Conservation (phyloP, 2,888 invertebrate species). For the Xylota segnis region DNA sequence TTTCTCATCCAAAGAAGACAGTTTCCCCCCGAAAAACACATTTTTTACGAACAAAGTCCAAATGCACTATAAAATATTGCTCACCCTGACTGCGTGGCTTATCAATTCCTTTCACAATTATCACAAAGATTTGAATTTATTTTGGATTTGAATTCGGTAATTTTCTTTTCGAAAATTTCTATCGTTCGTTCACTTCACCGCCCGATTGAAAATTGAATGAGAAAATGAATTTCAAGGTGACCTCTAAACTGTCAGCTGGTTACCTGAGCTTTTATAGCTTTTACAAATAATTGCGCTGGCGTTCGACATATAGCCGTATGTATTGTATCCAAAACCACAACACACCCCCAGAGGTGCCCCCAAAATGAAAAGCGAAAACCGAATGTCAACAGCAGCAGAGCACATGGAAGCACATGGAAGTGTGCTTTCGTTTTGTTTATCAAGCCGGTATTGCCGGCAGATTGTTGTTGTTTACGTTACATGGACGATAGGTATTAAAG, state of each 20-base stretch:
- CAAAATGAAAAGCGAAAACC: conserved; percentile 44
- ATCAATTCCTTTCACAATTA: conserved; percentile 29
- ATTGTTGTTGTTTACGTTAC: conserved; percentile 59
- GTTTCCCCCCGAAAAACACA: neutral
- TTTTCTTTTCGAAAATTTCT: conserved; percentile 1
- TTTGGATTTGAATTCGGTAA: conserved; percentile 8
- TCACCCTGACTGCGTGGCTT: conserved; percentile 51
- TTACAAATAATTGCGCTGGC: conserved; percentile 66
- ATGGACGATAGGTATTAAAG: neutral
- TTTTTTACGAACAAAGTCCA: conserved; percentile 32
- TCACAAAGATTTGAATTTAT: conserved; percentile 22
- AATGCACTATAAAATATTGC: conserved; percentile 39
- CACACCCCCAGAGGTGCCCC: conserved; percentile 72
- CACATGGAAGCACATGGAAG: conserved; percentile 61
- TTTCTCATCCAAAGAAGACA: neutral
- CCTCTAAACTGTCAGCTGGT: conserved; percentile 76
- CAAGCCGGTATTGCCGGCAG: conserved; percentile 49
- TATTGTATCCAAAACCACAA: conserved; percentile 60
- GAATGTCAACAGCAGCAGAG: conserved; percentile 32
- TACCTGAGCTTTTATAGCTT: conserved; percentile 69
- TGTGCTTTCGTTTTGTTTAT: conserved; percentile 58
- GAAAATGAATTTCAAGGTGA: conserved; percentile 76
- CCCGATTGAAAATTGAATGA: conserved; percentile 76
- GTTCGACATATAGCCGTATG: conserved; percentile 50
- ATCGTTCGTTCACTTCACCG: conserved; percentile 73